Conservation (phyloP, 2,888 invertebrate genomes). For the Meiosimyza platycephala region DNA sequence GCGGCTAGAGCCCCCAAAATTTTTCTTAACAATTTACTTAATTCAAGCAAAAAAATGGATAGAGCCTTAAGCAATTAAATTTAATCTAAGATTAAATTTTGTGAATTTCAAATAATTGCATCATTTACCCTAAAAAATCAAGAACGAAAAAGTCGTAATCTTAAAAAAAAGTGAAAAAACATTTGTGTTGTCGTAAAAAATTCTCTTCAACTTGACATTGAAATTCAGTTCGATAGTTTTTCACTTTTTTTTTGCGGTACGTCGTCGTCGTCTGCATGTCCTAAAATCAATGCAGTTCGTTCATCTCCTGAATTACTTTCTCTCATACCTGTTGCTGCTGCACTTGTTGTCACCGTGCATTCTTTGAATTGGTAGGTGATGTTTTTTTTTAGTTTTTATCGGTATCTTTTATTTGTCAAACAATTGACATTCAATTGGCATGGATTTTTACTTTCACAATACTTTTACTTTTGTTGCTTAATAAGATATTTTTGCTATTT, state of each 20-base stretch:
- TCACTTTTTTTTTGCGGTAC: not conserved
- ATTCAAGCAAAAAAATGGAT: too few species aligned
- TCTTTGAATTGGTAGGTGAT: not conserved
- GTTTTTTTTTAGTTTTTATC: not conserved
- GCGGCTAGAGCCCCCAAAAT: too few species aligned
- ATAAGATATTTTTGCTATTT: not conserved
- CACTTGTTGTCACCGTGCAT: not conserved
- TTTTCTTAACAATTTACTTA: too few species aligned
- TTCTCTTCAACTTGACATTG: conserved; percentile 1
- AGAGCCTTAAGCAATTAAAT: too few species aligned
- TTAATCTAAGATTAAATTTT: too few species aligned
- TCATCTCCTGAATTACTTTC: not conserved
- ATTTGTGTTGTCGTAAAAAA: too few species aligned
- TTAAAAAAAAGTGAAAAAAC: too few species aligned
- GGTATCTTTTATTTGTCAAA: not conserved
- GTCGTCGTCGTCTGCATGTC: not conserved
- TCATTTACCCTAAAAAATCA: too few species aligned
- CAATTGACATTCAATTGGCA: conserved; percentile 1
- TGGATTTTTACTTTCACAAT: not conserved
- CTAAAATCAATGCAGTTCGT: not conserved
- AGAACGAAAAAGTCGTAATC: too few species aligned
- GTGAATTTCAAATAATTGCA: too few species aligned
- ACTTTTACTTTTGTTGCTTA: not conserved
- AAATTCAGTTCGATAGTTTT: not conserved
- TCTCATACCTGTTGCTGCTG: not conserved